phyloP scores from a whole-genome alignment of 2,113 vertebrate species.

The Clupea harengus region DNA sequence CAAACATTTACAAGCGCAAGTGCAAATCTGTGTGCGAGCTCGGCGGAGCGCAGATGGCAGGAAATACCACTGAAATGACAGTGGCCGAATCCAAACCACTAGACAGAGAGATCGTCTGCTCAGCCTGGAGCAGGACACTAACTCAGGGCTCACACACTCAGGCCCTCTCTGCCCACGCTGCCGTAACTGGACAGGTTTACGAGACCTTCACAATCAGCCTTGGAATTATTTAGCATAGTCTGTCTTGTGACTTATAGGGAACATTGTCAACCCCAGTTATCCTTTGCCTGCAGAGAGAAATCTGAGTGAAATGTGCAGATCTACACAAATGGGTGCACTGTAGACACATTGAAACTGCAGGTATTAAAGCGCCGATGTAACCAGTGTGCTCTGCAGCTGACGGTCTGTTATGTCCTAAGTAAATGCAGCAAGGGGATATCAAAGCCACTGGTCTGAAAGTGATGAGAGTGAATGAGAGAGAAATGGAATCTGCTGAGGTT shows the following conservation, averaged over 20 bases:
- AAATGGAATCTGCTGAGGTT: background rate
- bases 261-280: background rate
- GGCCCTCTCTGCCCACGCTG: background rate
- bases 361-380: background rate
- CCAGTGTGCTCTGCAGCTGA: background rate
- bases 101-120: constrained; percentile 50
- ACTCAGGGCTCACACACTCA: background rate
- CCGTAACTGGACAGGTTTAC: background rate
- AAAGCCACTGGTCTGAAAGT: background rate
- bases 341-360: background rate
- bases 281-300: background rate
- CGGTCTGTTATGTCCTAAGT: background rate
- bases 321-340: background rate
- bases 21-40: constrained; percentile 64
- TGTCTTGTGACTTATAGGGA: background rate
- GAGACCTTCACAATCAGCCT: background rate
- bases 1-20: constrained; percentile 60
- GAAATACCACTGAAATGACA: constrained; percentile 69
- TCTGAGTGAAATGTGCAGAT: background rate
- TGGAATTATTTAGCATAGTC: constrained; percentile 3
- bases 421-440: background rate
- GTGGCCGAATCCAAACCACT: constrained; percentile 62
- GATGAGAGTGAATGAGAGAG: too few species aligned
- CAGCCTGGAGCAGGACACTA: constrained; percentile 1
- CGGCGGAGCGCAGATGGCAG: constrained; percentile 60